phyloP scores from a whole-genome alignment of 1,140 invertebrate genomes.

The Euura saliciscinereae region DNA sequence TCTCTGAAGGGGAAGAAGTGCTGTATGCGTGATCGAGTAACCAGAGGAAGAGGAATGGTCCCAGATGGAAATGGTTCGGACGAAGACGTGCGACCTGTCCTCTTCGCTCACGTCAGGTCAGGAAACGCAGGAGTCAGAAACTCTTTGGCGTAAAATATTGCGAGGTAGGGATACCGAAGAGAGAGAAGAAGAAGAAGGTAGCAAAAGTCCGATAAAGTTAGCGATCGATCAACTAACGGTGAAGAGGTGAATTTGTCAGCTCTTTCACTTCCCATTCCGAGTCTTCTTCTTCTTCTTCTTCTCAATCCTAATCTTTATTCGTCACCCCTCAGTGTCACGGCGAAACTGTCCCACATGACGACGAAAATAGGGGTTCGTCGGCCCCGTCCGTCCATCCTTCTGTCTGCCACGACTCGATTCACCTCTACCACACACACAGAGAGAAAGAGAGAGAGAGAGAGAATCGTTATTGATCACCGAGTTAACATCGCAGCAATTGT shows the following conservation, averaged over 20 bases:
- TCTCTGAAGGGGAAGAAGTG: too few species aligned
- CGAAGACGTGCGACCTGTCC: neutral
- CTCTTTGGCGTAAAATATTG: neutral
- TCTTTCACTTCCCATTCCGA: neutral
- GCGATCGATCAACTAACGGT: neutral
- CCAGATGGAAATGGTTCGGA: neutral
- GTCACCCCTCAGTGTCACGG: too few species aligned
- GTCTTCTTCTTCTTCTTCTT: too few species aligned
- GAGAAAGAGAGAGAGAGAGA: neutral
- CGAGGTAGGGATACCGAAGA: neutral
- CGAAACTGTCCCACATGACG: too few species aligned
- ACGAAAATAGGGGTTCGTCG: too few species aligned
- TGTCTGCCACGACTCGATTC: neutral
- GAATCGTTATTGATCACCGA: neutral
- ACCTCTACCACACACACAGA: neutral
- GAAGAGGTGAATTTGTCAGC: neutral
- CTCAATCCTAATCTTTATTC: too few species aligned
- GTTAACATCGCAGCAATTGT: constrained; percentile 5
- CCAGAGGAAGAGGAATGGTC: neutral
- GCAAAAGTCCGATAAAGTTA: neutral
- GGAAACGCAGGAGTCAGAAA: neutral
- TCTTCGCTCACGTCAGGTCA: neutral
- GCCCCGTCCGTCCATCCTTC: neutral
- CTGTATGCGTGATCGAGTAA: neutral
- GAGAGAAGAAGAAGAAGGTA: neutral